These are phyloP conservation scores for Grallaria varia DNA, from an alignment of 2,113 vertebrate species.

Conservation along the genomic window DNA sequence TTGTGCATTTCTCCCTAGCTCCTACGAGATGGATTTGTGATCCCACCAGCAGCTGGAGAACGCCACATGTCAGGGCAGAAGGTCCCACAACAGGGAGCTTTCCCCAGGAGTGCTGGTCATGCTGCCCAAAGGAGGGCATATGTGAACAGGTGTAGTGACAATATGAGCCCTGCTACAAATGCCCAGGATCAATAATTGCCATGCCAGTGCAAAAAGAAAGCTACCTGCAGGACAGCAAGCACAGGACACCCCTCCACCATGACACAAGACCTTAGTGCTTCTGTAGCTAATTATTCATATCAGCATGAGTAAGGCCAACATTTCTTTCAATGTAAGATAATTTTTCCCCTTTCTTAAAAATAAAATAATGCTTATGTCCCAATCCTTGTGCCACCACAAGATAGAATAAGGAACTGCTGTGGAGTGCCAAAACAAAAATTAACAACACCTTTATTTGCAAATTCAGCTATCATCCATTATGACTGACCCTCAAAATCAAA, in stretches of 20 bases:
- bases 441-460: neutral
- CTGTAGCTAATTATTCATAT: neutral
- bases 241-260: no score
- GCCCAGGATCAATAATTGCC: neutral
- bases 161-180: neutral
- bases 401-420: neutral
- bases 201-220: neutral
- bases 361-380: neutral
- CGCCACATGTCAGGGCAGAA: fast-evolving
- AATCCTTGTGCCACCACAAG: neutral
- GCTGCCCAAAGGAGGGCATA: neutral
- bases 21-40: neutral
- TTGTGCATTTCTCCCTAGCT: neutral
- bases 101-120: neutral
- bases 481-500: neutral
- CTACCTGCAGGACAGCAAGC: neutral
- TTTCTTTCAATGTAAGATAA: neutral
- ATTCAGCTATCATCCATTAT: neutral
- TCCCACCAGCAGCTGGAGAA: neutral
- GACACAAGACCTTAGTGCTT: neutral
- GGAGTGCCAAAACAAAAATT: neutral
- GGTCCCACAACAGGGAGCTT: neutral
- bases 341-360: neutral
- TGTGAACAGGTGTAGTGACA: fast-evolving
- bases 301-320: neutral